Evolutionary conservation across 2,113 vertebrate genomes (phyloP).

Genomic region (Donacobius atricapilla): DNA sequence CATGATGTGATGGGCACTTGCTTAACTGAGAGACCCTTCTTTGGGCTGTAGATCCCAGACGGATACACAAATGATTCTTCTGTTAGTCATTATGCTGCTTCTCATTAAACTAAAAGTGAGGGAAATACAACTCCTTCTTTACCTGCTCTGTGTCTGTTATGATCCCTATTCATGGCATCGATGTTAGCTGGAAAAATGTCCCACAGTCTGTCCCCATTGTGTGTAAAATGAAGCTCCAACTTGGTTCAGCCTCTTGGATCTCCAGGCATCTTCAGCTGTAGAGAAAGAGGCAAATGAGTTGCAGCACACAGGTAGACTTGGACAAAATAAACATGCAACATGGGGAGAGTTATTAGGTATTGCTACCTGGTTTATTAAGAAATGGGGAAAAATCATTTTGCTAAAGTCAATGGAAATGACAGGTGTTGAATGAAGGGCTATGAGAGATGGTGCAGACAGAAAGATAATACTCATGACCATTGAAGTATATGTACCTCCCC

Average conservation of each 20-base stretch:
- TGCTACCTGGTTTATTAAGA: not conserved
- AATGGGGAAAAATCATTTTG: not conserved
- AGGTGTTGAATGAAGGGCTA: not conserved
- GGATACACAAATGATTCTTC: not conserved
- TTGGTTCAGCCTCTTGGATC: not conserved
- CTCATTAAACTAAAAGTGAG: not conserved
- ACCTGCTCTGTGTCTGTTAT: not conserved
- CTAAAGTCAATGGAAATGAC: not conserved
- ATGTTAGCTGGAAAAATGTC: not conserved
- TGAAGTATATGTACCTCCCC: not conserved
- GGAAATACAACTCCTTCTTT: not conserved
- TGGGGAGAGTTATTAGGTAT: not conserved
- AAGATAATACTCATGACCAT: not conserved
- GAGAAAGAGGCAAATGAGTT: not conserved
- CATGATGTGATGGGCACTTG: rapidly evolving
- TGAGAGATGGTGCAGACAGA: not conserved
- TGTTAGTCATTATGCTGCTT: not conserved
- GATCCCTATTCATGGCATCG: not conserved
- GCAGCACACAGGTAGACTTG: not conserved
- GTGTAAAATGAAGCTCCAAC: not conserved
- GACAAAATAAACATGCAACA: not conserved
- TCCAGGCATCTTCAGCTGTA: not conserved
- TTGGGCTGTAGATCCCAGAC: not conserved
- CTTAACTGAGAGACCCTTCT: not conserved
- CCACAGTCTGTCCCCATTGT: rapidly evolving